Conservation (phyloP, 2,888 invertebrate species). For the Erpobdella octoculata region DNA sequence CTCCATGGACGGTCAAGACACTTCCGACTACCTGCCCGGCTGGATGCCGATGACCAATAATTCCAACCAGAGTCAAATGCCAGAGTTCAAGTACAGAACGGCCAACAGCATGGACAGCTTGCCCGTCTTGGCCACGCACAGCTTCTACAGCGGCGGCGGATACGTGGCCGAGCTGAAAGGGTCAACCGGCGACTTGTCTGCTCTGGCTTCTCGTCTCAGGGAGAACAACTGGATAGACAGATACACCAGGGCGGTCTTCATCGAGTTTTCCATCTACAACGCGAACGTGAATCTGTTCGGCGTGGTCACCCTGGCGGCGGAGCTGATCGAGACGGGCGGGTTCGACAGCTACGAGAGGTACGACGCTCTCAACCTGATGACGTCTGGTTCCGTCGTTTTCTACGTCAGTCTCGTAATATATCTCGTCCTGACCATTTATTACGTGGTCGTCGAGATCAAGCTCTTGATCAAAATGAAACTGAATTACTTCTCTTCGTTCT, state of each 20-base stretch:
- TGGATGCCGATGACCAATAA: constrained; percentile 40
- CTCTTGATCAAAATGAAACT: constrained; percentile 43
- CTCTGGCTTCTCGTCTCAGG: neutral
- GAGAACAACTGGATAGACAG: constrained; percentile 53
- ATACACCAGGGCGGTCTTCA: constrained; percentile 55
- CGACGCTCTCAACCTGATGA: constrained; percentile 49
- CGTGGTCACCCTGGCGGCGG: constrained; percentile 46
- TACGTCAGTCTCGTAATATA: constrained; percentile 36
- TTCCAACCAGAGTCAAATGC: constrained; percentile 1
- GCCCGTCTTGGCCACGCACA: constrained; percentile 50
- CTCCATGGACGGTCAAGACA: constrained; percentile 42
- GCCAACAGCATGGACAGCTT: constrained; percentile 50
- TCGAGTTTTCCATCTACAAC: constrained; percentile 57
- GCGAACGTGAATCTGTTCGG: constrained; percentile 48
- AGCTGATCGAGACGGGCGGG: constrained; percentile 47
- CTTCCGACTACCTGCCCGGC: constrained; percentile 40
- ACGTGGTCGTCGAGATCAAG: constrained; percentile 47
- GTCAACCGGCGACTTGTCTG: constrained; percentile 26
- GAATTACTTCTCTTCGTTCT: constrained; percentile 47
- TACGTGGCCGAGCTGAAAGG: constrained; percentile 52
- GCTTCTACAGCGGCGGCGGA: constrained; percentile 54
- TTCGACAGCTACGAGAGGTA: constrained; percentile 46
- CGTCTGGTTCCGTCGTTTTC: constrained; percentile 38
- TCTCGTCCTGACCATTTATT: constrained; percentile 47
- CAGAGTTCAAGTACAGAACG: constrained; percentile 46